phyloP scores from a whole-genome alignment of 2,888 invertebrate genomes.

The Phania funesta region DNA sequence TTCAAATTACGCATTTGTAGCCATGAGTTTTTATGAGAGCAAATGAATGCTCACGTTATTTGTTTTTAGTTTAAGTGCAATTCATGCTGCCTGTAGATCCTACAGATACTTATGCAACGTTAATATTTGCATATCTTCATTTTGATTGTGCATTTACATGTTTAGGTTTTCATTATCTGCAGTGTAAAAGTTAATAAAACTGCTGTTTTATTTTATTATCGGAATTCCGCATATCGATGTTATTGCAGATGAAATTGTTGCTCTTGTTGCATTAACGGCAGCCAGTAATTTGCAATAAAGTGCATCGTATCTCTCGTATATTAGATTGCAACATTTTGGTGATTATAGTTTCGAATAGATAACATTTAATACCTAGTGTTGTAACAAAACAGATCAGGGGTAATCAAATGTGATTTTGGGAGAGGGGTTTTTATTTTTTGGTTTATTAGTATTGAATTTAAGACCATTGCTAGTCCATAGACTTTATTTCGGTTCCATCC shows the following conservation, averaged over 20 bases:
- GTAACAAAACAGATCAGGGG: no score
- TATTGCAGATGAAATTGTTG: background rate
- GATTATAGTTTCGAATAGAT: background rate
- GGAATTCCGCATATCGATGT: no score
- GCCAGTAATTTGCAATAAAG: slow-evolving; percentile 23
- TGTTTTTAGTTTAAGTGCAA: background rate
- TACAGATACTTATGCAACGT: background rate
- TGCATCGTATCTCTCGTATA: slow-evolving; percentile 14
- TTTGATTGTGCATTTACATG: slow-evolving; percentile 23
- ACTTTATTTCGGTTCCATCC: no score
- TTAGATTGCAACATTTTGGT: slow-evolving; percentile 11
- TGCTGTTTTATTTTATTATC: background rate
- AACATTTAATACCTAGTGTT: no score
- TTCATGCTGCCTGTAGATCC: background rate
- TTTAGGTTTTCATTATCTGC: slow-evolving; percentile 29
- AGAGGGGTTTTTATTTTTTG: no score
- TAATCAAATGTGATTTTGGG: no score
- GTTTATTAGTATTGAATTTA: no score
- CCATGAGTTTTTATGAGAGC: slow-evolving; percentile 36
- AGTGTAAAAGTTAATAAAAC: slow-evolving; percentile 22
- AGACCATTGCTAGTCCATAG: no score
- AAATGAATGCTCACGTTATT: background rate
- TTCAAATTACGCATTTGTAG: slow-evolving; percentile 40
- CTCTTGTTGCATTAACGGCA: slow-evolving; percentile 19
- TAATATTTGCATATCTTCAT: slow-evolving; percentile 7